Conservation (phyloP, 2,797 vertebrate species). For the Champsocephalus gunnari region DNA sequence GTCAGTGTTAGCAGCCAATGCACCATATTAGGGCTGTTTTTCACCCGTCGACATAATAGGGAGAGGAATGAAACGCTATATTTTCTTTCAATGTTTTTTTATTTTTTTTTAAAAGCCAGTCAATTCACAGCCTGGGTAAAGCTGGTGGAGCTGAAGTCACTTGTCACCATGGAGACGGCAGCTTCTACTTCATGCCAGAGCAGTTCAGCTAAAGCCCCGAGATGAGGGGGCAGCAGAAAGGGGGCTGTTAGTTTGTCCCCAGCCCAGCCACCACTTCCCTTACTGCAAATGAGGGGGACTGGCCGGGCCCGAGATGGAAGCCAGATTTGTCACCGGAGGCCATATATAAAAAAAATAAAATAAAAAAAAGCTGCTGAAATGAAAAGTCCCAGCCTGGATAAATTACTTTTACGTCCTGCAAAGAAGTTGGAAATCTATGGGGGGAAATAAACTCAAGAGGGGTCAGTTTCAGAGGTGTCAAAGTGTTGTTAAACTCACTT, state of each 20-base stretch:
- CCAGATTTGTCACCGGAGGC: constrained; percentile 68
- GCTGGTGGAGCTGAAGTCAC: constrained; percentile 76
- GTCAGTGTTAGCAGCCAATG: constrained; percentile 63
- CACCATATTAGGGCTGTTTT: constrained; percentile 70
- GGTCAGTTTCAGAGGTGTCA: constrained; percentile 82
- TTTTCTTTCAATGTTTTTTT: constrained; percentile 62
- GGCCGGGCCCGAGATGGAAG: constrained; percentile 61
- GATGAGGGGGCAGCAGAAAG: constrained; percentile 67
- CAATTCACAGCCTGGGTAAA: constrained; percentile 70
- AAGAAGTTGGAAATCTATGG: constrained; percentile 58
- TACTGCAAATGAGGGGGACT: constrained; percentile 49
- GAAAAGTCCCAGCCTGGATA: constrained; percentile 63
- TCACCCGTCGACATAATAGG: constrained; percentile 66
- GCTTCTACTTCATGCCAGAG: constrained; percentile 80
- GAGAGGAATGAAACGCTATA: constrained; percentile 65
- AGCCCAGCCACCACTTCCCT: constrained; percentile 44
- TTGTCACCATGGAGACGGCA: constrained; percentile 85
- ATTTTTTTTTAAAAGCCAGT: constrained; percentile 43
- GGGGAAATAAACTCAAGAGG: constrained; percentile 71
- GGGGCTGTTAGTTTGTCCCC: constrained; percentile 63
- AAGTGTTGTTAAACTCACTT: constrained; percentile 81
- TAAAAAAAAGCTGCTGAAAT: constrained; percentile 40
- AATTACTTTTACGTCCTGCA: constrained; percentile 63
- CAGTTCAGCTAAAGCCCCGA: constrained; percentile 73
- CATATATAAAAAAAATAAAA: constrained; percentile 35